Evolutionary conservation across 2,113 vertebrate genomes (phyloP).

Genomic region (Cyanistes caeruleus): DNA sequence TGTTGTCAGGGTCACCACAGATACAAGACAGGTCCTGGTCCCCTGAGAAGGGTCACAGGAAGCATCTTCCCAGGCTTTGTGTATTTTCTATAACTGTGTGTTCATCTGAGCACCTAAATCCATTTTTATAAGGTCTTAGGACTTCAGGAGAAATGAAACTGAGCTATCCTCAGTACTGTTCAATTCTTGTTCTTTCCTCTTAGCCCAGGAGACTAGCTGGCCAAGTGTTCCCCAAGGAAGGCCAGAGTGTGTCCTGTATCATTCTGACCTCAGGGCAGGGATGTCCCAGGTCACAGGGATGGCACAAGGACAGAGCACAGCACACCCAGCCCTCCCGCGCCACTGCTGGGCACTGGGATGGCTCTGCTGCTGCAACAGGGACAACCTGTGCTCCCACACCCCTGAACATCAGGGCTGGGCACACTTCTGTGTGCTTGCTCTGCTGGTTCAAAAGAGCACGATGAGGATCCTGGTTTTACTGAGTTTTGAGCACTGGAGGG

Average conservation of each 20-base stretch:
- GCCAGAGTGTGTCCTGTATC: neutral
- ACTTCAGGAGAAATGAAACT: neutral
- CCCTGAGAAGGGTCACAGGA: neutral
- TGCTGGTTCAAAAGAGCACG: rapidly evolving
- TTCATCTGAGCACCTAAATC: neutral
- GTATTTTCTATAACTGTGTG: neutral
- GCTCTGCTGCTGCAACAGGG: neutral
- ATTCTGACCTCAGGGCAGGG: neutral
- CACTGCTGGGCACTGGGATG: rapidly evolving
- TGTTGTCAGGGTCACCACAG: neutral
- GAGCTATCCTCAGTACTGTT: neutral
- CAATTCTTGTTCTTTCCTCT: neutral
- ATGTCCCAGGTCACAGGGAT: neutral
- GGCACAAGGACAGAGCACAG: neutral
- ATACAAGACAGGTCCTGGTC: neutral
- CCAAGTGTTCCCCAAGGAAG: neutral
- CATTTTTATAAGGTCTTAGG: neutral
- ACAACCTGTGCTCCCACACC: neutral
- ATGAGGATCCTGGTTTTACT: neutral
- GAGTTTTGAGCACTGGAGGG: neutral
- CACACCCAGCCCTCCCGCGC: neutral
- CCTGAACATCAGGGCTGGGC: neutral
- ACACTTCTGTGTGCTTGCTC: neutral
- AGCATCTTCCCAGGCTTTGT: neutral
- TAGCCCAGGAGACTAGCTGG: neutral